Base-by-base conservation (phyloP, 1,140 invertebrate species). In the Apis cerana region DNA sequence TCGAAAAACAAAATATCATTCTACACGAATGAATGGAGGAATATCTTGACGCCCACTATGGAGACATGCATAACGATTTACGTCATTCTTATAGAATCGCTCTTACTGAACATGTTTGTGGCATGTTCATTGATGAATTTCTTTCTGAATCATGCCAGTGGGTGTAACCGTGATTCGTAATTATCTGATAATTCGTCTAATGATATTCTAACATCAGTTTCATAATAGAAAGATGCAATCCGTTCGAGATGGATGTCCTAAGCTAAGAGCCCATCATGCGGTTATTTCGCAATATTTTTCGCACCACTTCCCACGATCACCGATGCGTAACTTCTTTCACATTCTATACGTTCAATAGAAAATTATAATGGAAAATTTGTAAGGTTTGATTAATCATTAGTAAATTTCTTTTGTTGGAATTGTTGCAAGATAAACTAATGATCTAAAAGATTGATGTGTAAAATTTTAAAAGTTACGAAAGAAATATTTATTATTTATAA, bases 141-240 rank as follows among this genome's bases (percentile, higher is more conserved):
- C 19, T 23, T 27, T 21, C 54, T 71, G 52, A 56, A 56, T 74
- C 59, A 23, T 2, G 56, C 65, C 33, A 23, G 85, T 86, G 62
- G 85, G 85, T 74, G 84, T 84, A 62, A 59, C 52, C 56, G 58
- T 78, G 68, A 83, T 75, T 83, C 21, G 58, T 76, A 85, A 81
- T 86, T 83, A 77, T 85, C 69, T 64, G 68, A 82, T 86, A 86
- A 86, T 86, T 86, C 78, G 85, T 86, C 78, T 77, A 85, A 65
- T 58, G 54, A 27, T 77, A 81, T 84, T 86, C 85, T 77, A 81
- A 21, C 58, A n/a, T 17, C 23, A 27, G 33, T 85, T 85, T 85
- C 85, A 56, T 43, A 81, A 84, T 68, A 19, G n/a, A 33, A 15
- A 56, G 77, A 86, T 75, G 27, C 72, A 75, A 70, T 54, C 75